Base-by-base conservation (phyloP, 2,888 invertebrate genomes). In the Agonopterix heracliana region DNA sequence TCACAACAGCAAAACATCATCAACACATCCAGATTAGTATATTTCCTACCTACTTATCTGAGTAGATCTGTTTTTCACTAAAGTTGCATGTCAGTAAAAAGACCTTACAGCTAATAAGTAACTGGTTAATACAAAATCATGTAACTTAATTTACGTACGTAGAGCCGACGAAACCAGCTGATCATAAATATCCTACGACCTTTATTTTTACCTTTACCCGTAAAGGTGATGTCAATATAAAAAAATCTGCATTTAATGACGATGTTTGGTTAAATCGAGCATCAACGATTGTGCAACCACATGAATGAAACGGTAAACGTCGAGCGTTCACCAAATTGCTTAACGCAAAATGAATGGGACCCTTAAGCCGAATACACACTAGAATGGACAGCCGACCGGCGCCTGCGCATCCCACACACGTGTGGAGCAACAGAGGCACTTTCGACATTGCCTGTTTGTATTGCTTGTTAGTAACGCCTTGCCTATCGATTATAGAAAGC, bases 331-430 rank as follows among this genome's bases (percentile, higher is more conserved):
- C 81, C 63, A 79, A 82, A 83, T 86, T 87, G 82, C 85, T 82
- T 79, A 84, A 88, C 74, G 78, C 81, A 72, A 83, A 85, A 83
- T 87, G 85, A 86, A 87, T 88, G 85, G 74, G 78, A 74, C 79
- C 78, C 81, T 75, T 78, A 78, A 78, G 74, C 72, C 66, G 68
- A 69, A 71, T 73, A 74, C 73, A 69, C 65, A 71, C 67, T 70
- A 69, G 69, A 74, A 64, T 61, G 65, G 72, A 65, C 73, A 71
- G 70, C 26, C 72, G 67, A 63, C 61, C 64, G 81, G 77, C 80
- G 86, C 87, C 85, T 64, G 74, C 71, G 70, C 82, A 86, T 86
- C 86, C 87, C 85, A 87, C 87, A 87, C 87, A 84, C 85, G 64
- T 79, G 74, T 87, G 85, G 81, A 83, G 86, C 76, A 86, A 88